phyloP scores from a whole-genome alignment of 2,113 vertebrate genomes.

The Amphiprion percula region DNA sequence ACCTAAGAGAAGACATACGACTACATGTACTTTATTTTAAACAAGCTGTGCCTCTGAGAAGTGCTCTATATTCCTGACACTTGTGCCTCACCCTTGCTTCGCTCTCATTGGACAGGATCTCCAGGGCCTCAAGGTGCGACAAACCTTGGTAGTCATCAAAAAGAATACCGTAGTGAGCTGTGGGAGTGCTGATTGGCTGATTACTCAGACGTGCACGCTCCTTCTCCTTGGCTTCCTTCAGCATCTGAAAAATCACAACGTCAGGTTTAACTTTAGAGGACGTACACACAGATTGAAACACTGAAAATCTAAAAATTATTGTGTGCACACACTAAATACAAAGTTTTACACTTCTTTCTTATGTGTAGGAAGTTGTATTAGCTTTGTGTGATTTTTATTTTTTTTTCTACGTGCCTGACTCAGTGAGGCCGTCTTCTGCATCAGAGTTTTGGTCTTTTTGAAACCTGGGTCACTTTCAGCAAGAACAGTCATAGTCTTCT shows the following conservation, averaged over 20 bases:
- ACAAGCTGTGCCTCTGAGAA: neutral
- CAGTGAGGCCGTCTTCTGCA: conserved; percentile 94
- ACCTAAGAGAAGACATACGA: conserved; percentile 82
- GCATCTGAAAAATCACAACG: conserved; percentile 84
- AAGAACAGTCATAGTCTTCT: conserved; percentile 98
- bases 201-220: conserved; percentile 90
- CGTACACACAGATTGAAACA: too few species aligned
- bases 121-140: conserved; percentile 97
- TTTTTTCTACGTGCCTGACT: conserved; percentile 88
- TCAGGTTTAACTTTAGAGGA: too few species aligned
- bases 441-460: conserved; percentile 95
- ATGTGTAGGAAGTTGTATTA: neutral
- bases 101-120: conserved; percentile 98
- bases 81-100: conserved; percentile 88
- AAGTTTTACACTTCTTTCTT: conserved; percentile 20
- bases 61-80: neutral
- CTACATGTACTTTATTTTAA: neutral
- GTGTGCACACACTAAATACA: neutral
- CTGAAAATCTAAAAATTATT: conserved; percentile 16
- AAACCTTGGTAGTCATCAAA: conserved; percentile 98
- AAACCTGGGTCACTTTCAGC: conserved; percentile 98
- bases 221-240: conserved; percentile 97
- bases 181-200: conserved; percentile 89
- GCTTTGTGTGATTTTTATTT: neutral
- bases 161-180: conserved; percentile 94